Base-by-base conservation (phyloP, 2,113 vertebrate genomes). In the Edolisoma coerulescens region DNA sequence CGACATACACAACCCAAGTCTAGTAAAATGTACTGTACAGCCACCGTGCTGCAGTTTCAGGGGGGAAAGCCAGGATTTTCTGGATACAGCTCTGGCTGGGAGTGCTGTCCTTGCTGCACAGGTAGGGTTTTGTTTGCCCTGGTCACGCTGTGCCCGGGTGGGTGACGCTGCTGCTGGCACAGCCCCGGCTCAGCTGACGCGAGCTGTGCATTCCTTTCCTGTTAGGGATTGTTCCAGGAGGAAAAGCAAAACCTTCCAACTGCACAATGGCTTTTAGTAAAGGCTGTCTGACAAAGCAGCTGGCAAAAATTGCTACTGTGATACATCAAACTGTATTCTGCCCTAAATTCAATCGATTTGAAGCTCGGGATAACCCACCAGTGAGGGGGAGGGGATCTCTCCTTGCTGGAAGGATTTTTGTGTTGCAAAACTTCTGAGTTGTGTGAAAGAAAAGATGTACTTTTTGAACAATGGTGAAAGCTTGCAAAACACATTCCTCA, bases 401-500 rank as follows among this genome's bases (percentile, higher is more conserved):
- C 5, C 0, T 17, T 50, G 30, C 13, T 73, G 47, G 32, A 93
- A 63, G 20, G 44, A 50, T 44, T 94, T 91, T 70, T 90, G 61
- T 75, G 54, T 80, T 87, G 53, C 26, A 78, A 42, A 67, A 35
- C 79, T 52, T 83, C 18, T 6, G 67, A 22, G 8, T 60, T 28
- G 14, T 0, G 0, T 61, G 68, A 23, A 79, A 80, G 63, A 39
- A 75, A 78, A 76, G 4, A 56, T 20, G 37, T 53, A 22, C 67
- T 90, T 56, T 69, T 11, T 65, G 71, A 88, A 82, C 83, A 67
- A 12, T 49, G 47, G 35, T 59, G 80, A 64, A 74, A 71, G 61
- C 60, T 86, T 75, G 82, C 91, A 89, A 59, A 95, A 89, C 86
- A 89, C 63, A 93, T 95, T 90, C 76, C 80, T 93, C 33, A 68